These are phyloP conservation scores for Ferrisia virgata DNA, from an alignment of 2,888 invertebrate species.

Conservation along the genomic window DNA sequence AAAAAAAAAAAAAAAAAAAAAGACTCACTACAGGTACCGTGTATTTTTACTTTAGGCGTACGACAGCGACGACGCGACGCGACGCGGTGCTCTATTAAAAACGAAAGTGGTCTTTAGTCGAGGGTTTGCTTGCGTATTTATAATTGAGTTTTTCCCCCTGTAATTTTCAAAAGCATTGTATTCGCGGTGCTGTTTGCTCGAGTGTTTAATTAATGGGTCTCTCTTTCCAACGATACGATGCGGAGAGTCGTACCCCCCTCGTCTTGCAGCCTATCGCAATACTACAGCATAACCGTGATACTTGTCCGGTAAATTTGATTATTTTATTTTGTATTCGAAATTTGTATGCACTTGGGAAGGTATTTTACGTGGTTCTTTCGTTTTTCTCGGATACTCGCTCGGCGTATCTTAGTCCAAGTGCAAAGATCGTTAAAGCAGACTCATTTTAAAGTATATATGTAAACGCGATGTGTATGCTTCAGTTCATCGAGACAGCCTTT, in stretches of 20 bases:
- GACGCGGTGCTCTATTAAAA: not conserved
- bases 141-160: slow-evolving; percentile 4
- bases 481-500: not conserved
- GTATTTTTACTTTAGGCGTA: not conserved
- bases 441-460: too few relatives aligned
- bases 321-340: not conserved
- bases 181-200: slow-evolving; percentile 10
- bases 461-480: not conserved
- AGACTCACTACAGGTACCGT: too few relatives aligned
- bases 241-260: too few relatives aligned
- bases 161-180: not conserved
- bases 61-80: not conserved
- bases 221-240: not conserved
- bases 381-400: not conserved
- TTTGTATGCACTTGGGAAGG: too few relatives aligned
- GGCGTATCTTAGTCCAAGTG: not conserved
- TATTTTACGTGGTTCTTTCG: not conserved
- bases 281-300: not conserved
- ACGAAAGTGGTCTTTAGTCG: slow-evolving; percentile 9
- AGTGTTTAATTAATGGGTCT: slow-evolving; percentile 2
- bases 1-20: too few relatives aligned
- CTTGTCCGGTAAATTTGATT: not conserved
- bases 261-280: not conserved
- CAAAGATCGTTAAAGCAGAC: not conserved
- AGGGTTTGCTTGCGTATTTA: slow-evolving; percentile 9